Base-by-base conservation (phyloP, 1,140 invertebrate genomes). In the Pogonus chalceus region DNA sequence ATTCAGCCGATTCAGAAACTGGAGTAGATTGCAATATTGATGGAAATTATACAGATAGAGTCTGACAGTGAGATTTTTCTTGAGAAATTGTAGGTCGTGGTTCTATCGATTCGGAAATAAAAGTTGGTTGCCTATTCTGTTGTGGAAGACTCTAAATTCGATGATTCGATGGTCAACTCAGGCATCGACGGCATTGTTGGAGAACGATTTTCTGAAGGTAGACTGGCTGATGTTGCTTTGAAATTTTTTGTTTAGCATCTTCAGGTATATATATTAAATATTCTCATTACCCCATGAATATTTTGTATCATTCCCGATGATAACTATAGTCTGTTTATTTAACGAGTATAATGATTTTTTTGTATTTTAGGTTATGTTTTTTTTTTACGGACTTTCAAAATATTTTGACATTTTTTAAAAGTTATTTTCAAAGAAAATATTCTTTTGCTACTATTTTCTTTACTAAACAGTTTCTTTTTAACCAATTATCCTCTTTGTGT, bases 351-450 rank as follows among this genome's bases (percentile, higher is more conserved):
- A 54, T n/a, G 47, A 58, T 46, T 20, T n/a, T n/a, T n/a, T n/a
- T n/a, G n/a, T n/a, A n/a, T n/a, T n/a, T n/a, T n/a, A n/a, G n/a
- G n/a, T n/a, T n/a, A 26, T 21, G 46, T 53, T 49, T 39, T 48
- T 59, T 54, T 49, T 14, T 31, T 31, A 46, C 59, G n/a, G n/a
- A n/a, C n/a, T n/a, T n/a, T 59, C 26, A 53, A 37, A 52, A 57
- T 35, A 21, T 0, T 52, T 57, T 52, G 39, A 43, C 55, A 54
- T n/a, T 59, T 55, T 51, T 57, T 57, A 22, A 57, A 57, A n/a
- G 52, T 57, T 37, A 54, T 49, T 22, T 59, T 52, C 1, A 52
- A 47, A 52, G 57, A 57, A 26, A 57, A 54, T 55, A 48, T 59
- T 52, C 54, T 47, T 39, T 54, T 26, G n/a, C 49, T 49, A 54